Base-by-base conservation (phyloP, 2,113 vertebrate species). In the Panthera tigris region DNA sequence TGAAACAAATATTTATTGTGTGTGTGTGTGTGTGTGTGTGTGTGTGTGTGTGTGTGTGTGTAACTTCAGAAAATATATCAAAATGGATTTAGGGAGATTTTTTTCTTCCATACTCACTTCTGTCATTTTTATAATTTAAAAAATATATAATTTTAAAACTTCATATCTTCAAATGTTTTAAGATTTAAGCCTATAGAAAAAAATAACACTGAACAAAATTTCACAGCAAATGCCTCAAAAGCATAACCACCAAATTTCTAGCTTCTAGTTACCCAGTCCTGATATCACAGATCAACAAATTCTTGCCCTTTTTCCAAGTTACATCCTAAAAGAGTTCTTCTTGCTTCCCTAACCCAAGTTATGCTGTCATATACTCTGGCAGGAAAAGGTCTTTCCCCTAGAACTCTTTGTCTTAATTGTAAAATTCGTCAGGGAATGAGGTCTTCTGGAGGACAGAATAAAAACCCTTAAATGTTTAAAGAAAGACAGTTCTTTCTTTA, bases 71-170 rank as follows among this genome's bases (percentile, higher is more conserved):
- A 86, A 36, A 82, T 88, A 48, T 36, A 31, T 89, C 45, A 96
- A 92, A 91, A 81, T 96, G 15, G 12, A 89, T 69, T 95, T 83
- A 25, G 18, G 21, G 18, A 84, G 8, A 12, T 31, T 31, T 79
- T 89, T 73, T 84, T 57, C 10, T 84, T 69, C 29, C 94, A 0
- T 91, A 65, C 14, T 95, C n/a, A 63, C 10, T 88, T 76, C 21
- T 57, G 2, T 90, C 31, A 39, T 79, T 90, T 83, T 97, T 90
- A 36, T 94, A 66, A 69, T 95, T 94, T 66, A 36, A 88, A 97
- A 88, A 27, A 39, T 79, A 2, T 50, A 5, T 63, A 88, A 88
- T 79, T 82, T 93, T 76, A 93, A 93, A 97, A 82, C 8, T 85
- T 80, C 2, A 23, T 95, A 21, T 87, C n/a, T 84, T 97, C 29